Evolutionary conservation across 37 sponge, comb jelly and placozoan genomes (phyloP), one percentile per base, ranked within the genome.

Genomic region (Theonella swinhoei): DNA sequence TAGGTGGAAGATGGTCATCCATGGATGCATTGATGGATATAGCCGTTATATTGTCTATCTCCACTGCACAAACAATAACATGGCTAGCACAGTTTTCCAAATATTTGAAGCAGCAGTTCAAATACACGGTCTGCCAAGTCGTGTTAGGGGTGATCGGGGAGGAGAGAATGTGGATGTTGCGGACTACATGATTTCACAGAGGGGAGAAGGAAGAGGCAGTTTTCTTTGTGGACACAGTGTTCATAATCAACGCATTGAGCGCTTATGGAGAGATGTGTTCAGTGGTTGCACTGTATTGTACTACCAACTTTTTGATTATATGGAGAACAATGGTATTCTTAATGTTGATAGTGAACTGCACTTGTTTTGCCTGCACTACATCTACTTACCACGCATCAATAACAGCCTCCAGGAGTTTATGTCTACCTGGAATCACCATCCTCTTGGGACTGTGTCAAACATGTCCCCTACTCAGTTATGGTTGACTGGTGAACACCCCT

Each of bases 171-270:
- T 65, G 24, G 39, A 26, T n/a, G 79, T 79, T 32, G 79, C 66
- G 38, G 35, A 37, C 24, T 79, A 35, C 31, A 79, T 64, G 68
- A 24, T 79, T 4, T 23, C 9, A 23, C 42, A 79, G 4, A 34
- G 67, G 19, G 79, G 79, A 24, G 8, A 32, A 32, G 30, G 54
- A 30, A 33, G 86, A 61, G 80, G 74, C 0, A 85, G 86, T 39
- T 72, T 74, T 69, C 85, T 85, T 17, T 30, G 39, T 72, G 91
- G 91, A 8, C 42, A 54, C 1, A 82, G 83, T 42, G 86, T 81
- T 4, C 91, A 91, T 65, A 91, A 91, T 42, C 90, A 89, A 58
- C 61, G 83, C n/a, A 83, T 88, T 26, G 89, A 88, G 70, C 70
- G 89, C 42, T 60, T 89, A n/a, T 90, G 91, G 91, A 29, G 81